Percentiles rank a stretch among this genome's conserved stretches.
These are phyloP conservation scores for Rattus norvegicus DNA, from an alignment of 2,113 vertebrate species.

Conservation along the genomic window DNA sequence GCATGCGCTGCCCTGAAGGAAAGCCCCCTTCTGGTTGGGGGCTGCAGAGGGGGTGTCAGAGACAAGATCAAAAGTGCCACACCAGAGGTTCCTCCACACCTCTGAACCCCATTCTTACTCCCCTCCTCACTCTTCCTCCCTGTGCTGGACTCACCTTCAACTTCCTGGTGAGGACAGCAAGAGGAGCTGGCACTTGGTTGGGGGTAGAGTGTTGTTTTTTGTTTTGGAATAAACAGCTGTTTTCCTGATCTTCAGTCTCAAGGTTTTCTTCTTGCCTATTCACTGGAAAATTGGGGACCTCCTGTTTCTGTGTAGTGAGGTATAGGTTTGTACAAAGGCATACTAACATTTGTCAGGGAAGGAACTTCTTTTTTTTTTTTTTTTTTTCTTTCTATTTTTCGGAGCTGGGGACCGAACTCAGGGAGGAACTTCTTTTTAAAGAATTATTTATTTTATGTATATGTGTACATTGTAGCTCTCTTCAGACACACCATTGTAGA, in stretches of 20 bases:
- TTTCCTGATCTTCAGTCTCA: conserved; percentile 69
- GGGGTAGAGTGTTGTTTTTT: not conserved
- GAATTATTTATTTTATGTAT: too few relatives aligned
- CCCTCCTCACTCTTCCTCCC: not conserved
- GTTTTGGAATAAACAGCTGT: conserved; percentile 82
- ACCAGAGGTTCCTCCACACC: not conserved
- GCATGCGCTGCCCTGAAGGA: fast-evolving
- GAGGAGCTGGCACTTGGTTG: conserved; percentile 58
- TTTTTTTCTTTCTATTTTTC: too few relatives aligned
- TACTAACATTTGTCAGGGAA: not conserved
- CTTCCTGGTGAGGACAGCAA: conserved; percentile 13
- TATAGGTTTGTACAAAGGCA: too few relatives aligned
- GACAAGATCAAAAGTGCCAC: not conserved
- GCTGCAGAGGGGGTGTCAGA: not conserved
- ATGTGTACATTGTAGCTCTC: too few relatives aligned
- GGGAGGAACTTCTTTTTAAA: too few relatives aligned
- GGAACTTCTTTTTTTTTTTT: fast-evolving
- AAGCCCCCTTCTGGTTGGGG: not conserved
- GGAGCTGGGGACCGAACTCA: too few relatives aligned
- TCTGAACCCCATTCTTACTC: not conserved
- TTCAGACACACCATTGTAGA: too few relatives aligned
- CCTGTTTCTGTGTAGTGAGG: fast-evolving
- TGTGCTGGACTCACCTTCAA: not conserved
- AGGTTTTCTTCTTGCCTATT: not conserved
- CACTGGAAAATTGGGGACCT: not conserved